Evolutionary conservation across 1,140 invertebrate species (phyloP), one percentile per base, ranked within the genome.

Genomic region (Scaptomyza graminum): DNA sequence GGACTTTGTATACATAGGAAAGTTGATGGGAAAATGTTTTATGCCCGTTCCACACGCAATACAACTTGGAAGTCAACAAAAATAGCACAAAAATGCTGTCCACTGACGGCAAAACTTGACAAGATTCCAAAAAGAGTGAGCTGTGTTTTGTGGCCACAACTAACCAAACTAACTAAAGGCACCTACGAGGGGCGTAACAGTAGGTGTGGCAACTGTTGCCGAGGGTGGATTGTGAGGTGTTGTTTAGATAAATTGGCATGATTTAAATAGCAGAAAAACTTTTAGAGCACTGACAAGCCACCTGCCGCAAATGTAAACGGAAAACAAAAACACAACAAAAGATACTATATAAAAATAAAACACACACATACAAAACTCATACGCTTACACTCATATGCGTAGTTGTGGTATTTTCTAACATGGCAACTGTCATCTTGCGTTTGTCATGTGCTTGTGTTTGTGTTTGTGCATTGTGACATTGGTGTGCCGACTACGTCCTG

Each of bases 191-290:
- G 62, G 63, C 56, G 79, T 67, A 55, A 18, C 47, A 43, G 41
- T 65, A 60, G 77, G 81, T 87, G 81, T 82, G 81, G 81, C 82
- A 85, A 85, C 81, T 85, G 81, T 87, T 85, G 78, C 78, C 54
- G 74, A 67, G 50, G 49, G 52, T 51, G 61, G 54, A 56, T 47
- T 64, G 47, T 44, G 28, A 62, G 49, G 67, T 51, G 76, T 70
- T 88, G 83, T 78, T 82, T 87, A 87, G 83, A 87, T 85, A 85
- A 85, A 85, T 83, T 87, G 83, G 68, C 83, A 87, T 88, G 82
- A 88, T 87, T 87, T 87, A 87, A 87, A 88, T 87, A 82, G 84
- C 79, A 76, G 79, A 87, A 87, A 87, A 87, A 87, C 82, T 87
- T 88, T 85, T 65, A 60, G 72, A 74, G 43, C 64, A 56, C 59